Base-by-base conservation (phyloP, 2,888 invertebrate species). In the Zygaena filipendulae region DNA sequence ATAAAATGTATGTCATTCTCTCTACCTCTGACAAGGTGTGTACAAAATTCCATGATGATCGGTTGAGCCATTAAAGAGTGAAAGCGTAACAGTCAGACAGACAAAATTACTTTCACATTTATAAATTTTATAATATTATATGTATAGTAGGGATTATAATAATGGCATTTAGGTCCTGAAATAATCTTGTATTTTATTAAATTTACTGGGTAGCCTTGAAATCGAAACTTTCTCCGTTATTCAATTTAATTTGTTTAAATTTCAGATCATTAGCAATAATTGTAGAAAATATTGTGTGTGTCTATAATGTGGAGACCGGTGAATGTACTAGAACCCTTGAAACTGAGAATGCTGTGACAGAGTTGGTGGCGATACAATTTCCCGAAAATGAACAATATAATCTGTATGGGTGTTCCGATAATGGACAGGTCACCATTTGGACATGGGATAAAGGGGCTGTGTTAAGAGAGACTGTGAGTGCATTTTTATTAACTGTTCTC, bases 361-460 rank as follows among this genome's bases (percentile, higher is more conserved):
- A 68, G 33, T 39, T 81, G 7, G 47, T 79, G 13, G 59, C 59
- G 0, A 59, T 77, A 26, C 55, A 67, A 29, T 80, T 81, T 39
- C 69, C 67, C 1, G 53, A 57, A 7, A 60, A 69, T 47, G 77
- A 80, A 29, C 55, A 61, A 26, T 67, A 75, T 32, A 71, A 79
- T 35, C 48, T 81, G 5, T 72, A 63, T 39, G 74, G 74, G 6
- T 80, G 80, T 47, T 68, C 79, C 6, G 55, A 61, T 14, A 43
- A 43, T 18, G 81, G 80, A 3, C 43, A 47, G 28, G 45, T 81
- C 30, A 71, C 62, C 7, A 59, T 61, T 27, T 81, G 80, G 80
- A 80, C 74, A 1, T 80, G 75, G 75, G 74, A 72, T 18, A 71
- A 70, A 38, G 79, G 74, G 31, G 70, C 63, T 39, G 74, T 80